Evolutionary conservation across 1,140 invertebrate genomes (phyloP).

Genomic region (Drosophila busckii): DNA sequence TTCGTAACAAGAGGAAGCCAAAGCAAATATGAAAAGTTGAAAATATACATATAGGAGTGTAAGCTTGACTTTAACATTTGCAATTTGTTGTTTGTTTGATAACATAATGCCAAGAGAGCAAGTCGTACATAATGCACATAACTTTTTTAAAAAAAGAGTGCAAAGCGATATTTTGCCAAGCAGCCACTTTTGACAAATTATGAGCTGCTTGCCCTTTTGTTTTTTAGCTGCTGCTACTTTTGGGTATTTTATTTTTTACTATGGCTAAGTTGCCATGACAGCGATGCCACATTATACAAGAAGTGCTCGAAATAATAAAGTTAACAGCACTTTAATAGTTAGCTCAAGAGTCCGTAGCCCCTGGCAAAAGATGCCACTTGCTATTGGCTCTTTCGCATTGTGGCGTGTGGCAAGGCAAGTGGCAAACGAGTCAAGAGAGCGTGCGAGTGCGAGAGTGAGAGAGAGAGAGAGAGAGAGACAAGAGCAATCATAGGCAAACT

Average conservation of each 20-base stretch:
- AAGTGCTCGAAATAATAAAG: slow-evolving; percentile 76
- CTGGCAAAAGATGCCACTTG: no score
- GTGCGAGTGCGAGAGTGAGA: slow-evolving; percentile 1
- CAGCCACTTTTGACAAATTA: slow-evolving; percentile 71
- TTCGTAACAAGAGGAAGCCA: background rate
- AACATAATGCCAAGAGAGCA: no score
- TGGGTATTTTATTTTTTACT: slow-evolving; percentile 42
- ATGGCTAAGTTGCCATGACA: slow-evolving; percentile 70
- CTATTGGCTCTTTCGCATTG: no score
- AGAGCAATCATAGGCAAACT: slow-evolving; percentile 6
- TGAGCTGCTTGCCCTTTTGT: slow-evolving; percentile 61
- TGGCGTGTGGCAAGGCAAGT: slow-evolving; percentile 28
- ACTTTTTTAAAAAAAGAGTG: slow-evolving; percentile 44
- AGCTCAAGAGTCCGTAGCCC: no score
- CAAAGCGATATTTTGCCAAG: slow-evolving; percentile 61
- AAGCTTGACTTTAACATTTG: no score
- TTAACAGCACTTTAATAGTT: slow-evolving; percentile 77
- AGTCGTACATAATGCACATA: background rate
- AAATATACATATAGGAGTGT: no score
- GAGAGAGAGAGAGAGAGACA: background rate
- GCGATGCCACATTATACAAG: slow-evolving; percentile 71
- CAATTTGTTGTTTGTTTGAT: no score
- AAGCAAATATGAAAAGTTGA: slow-evolving; percentile 31
- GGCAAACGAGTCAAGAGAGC: slow-evolving; percentile 26
- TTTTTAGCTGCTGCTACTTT: slow-evolving; percentile 16